Conservation (phyloP, 2,888 invertebrate species). For the Pterobdella sp. region DNA sequence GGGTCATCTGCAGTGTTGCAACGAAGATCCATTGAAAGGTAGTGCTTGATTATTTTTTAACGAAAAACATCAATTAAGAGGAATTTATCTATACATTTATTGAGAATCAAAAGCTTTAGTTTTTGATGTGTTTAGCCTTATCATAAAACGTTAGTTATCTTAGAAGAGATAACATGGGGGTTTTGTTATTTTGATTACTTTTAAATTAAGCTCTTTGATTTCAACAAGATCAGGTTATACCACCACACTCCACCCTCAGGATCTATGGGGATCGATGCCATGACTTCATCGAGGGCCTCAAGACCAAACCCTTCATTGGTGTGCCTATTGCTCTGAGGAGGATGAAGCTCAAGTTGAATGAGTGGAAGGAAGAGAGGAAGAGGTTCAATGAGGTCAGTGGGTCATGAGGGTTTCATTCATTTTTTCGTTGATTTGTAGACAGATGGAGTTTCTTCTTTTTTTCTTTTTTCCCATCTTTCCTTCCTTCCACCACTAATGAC, state of each 20-base stretch:
- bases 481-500: conserved; percentile 1
- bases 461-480: no score
- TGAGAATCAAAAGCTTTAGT: no score
- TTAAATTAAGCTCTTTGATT: neutral
- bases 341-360: conserved; percentile 88
- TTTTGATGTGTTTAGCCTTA: no score
- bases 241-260: conserved; percentile 43
- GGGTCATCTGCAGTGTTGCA: conserved; percentile 85
- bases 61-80: no score
- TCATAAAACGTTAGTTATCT: no score
- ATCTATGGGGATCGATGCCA: conserved; percentile 62
- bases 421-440: no score
- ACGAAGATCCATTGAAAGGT: conserved; percentile 77
- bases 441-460: no score
- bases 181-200: neutral
- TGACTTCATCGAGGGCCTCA: conserved; percentile 90
- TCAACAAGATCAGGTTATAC: neutral
- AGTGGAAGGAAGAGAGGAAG: conserved; percentile 78
- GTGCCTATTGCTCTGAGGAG: conserved; percentile 78
- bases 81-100: no score
- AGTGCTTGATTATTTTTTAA: no score
- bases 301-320: conserved; percentile 84
- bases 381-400: conserved; percentile 91
- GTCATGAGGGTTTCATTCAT: conserved; percentile 93
- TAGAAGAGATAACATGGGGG: neutral